These are phyloP conservation scores for Protomyctophum bolini DNA, from an alignment of 2,113 vertebrate species.

Conservation along the genomic window DNA sequence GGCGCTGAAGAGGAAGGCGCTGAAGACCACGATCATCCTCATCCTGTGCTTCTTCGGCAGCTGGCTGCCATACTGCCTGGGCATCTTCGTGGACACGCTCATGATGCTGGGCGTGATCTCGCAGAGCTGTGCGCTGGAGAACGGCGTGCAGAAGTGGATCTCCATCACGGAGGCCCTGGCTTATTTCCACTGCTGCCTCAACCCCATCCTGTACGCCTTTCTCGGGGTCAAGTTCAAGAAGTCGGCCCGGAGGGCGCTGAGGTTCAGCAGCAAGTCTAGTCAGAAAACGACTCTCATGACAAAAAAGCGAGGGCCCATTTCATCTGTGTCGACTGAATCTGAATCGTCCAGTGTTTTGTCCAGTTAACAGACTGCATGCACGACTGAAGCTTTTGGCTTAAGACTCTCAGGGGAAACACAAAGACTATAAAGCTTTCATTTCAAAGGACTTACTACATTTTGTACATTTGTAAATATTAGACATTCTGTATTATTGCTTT, in stretches of 20 bases:
- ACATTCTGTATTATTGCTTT: slow-evolving; percentile 59
- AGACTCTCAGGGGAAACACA: slow-evolving; percentile 22
- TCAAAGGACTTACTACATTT: slow-evolving; percentile 75
- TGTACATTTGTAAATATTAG: slow-evolving; percentile 80
- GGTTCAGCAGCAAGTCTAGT: slow-evolving; percentile 88
- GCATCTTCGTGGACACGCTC: slow-evolving; percentile 90
- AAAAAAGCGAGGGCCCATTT: slow-evolving; percentile 90
- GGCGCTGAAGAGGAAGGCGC: slow-evolving; percentile 90
- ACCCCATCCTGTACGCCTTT: slow-evolving; percentile 98
- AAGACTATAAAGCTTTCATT: slow-evolving; percentile 49
- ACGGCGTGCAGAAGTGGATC: slow-evolving; percentile 87
- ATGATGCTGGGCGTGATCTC: slow-evolving; percentile 81
- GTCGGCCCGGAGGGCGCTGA: slow-evolving; percentile 88
- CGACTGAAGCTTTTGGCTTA: slow-evolving; percentile 21
- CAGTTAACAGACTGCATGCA: slow-evolving; percentile 82
- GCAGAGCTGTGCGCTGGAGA: slow-evolving; percentile 82
- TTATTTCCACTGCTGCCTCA: slow-evolving; percentile 97
- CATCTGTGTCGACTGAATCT: slow-evolving; percentile 95
- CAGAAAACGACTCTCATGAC: slow-evolving; percentile 88
- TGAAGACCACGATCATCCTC: slow-evolving; percentile 96
- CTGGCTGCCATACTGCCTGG: slow-evolving; percentile 93
- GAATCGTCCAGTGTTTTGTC: slow-evolving; percentile 97
- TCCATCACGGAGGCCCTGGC: slow-evolving; percentile 91
- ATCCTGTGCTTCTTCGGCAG: slow-evolving; percentile 94
- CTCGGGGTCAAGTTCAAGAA: slow-evolving; percentile 96